Evolutionary conservation across 2,888 invertebrate species (phyloP).

Genomic region (Brenthis daphne): DNA sequence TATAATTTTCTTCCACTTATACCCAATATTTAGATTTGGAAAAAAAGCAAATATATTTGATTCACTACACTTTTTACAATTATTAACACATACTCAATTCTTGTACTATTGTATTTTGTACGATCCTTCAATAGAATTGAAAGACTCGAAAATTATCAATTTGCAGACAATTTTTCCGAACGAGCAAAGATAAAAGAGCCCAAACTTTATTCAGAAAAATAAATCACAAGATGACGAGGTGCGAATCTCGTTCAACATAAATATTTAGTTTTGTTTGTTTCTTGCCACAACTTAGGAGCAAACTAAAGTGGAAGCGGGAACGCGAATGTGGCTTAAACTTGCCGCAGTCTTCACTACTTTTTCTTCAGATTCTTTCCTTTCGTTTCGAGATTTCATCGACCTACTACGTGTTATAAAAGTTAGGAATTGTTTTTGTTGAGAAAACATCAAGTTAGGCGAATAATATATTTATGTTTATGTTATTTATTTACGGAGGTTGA

Average conservation of each 20-base stretch:
- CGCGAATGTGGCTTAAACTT: conserved; percentile 32
- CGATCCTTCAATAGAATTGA: conserved; percentile 7
- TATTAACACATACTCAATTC: not conserved
- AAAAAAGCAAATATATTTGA: too few species aligned
- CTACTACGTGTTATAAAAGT: conserved; percentile 7
- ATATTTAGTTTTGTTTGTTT: conserved; percentile 34
- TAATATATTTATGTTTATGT: not conserved
- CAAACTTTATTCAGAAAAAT: conserved; percentile 12
- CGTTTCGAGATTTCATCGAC: conserved; percentile 24
- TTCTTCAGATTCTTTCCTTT: conserved; percentile 36
- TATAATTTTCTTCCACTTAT: too few species aligned
- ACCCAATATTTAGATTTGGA: too few species aligned
- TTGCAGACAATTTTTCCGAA: conserved; percentile 10
- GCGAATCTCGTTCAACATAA: conserved; percentile 24
- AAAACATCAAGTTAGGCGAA: not conserved
- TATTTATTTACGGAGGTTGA: too few species aligned
- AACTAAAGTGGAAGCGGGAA: conserved; percentile 27
- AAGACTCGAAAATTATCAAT: conserved; percentile 20
- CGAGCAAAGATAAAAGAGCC: conserved; percentile 7
- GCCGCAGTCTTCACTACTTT: conserved; percentile 39
- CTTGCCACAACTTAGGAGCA: conserved; percentile 24
- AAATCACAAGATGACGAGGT: conserved; percentile 27
- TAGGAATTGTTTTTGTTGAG: not conserved
- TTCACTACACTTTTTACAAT: too few species aligned
- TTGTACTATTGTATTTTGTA: not conserved